These are phyloP conservation scores for Merodon equestris DNA, from an alignment of 2,888 invertebrate species.

Conservation along the genomic window DNA sequence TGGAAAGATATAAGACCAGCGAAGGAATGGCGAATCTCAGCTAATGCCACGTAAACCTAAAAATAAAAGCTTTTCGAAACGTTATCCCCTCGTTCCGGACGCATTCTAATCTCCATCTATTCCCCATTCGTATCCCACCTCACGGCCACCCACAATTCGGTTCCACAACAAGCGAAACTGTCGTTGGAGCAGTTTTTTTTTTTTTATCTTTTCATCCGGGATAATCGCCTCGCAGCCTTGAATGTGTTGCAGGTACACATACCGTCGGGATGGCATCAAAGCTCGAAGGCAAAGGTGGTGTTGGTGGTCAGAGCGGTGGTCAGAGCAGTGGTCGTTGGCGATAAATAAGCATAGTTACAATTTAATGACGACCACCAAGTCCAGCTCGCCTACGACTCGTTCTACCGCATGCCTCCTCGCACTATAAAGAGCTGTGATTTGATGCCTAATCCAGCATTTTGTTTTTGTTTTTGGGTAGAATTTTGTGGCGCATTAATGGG, in stretches of 20 bases:
- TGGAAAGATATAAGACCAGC: too few relatives aligned
- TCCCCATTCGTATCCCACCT: conserved; percentile 48
- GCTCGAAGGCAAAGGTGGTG: conserved; percentile 31
- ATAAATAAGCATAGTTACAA: conserved; percentile 67
- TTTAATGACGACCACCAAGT: conserved; percentile 53
- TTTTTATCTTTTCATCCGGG: conserved; percentile 56
- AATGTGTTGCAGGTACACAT: conserved; percentile 1
- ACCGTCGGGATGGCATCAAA: background rate
- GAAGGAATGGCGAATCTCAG: conserved; percentile 37
- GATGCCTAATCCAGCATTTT: too few relatives aligned
- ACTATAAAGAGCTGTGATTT: conserved; percentile 1
- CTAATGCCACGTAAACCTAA: conserved; percentile 41
- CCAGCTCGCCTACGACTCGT: conserved; percentile 37
- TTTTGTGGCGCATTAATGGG: conserved; percentile 67
- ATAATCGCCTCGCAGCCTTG: conserved; percentile 62
- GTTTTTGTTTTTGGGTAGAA: conserved; percentile 22
- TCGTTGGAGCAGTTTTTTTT: conserved; percentile 59
- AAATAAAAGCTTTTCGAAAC: conserved; percentile 20
- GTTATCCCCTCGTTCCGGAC: conserved; percentile 18
- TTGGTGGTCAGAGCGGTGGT: conserved; percentile 59
- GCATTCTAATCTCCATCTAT: conserved; percentile 37
- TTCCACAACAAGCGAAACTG: conserved; percentile 43
- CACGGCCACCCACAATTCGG: conserved; percentile 23
- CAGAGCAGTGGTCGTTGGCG: conserved; percentile 56
- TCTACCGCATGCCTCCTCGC: conserved; percentile 2